A percentile compares a stretch with the other conserved stretches of the same genome.
These are phyloP conservation scores for Drosophila dives DNA, from an alignment of 2,888 invertebrate genomes.

Conservation along the genomic window DNA sequence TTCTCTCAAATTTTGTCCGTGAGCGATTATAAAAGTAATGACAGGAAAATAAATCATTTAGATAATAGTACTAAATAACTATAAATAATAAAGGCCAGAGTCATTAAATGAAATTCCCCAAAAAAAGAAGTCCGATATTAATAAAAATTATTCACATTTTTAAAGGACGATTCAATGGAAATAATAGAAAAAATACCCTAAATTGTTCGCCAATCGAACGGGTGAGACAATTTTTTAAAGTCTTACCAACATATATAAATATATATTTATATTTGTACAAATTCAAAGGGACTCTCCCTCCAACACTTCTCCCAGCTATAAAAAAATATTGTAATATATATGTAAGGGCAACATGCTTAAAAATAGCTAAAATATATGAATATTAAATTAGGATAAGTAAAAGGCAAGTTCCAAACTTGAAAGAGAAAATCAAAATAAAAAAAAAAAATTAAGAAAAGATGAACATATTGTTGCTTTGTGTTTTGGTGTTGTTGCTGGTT, in stretches of 20 bases:
- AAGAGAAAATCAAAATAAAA: not conserved
- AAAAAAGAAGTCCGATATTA: not conserved
- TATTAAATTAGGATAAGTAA: constrained; percentile 73
- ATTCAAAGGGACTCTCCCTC: constrained; percentile 25
- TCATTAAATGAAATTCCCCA: not conserved
- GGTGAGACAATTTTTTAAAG: constrained; percentile 36
- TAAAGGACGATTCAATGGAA: no score
- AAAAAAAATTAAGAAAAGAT: constrained; percentile 2
- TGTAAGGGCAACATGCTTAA: constrained; percentile 48
- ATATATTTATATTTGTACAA: constrained; percentile 28
- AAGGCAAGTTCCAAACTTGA: constrained; percentile 31
- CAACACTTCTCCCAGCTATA: not conserved
- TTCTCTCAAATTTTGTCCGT: no score
- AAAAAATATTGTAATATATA: not conserved
- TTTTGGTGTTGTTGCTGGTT: constrained; percentile 9
- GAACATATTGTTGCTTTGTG: constrained; percentile 26
- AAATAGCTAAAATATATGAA: constrained; percentile 72
- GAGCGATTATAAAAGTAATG: not conserved
- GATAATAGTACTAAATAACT: no score
- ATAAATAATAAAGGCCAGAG: not conserved
- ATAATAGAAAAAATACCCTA: not conserved
- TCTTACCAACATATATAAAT: constrained; percentile 13
- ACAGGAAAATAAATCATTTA: not conserved
- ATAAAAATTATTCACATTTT: not conserved
- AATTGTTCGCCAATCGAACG: not conserved